phyloP scores from a whole-genome alignment of 1,140 invertebrate species.

The Heliconius eleuchia region DNA sequence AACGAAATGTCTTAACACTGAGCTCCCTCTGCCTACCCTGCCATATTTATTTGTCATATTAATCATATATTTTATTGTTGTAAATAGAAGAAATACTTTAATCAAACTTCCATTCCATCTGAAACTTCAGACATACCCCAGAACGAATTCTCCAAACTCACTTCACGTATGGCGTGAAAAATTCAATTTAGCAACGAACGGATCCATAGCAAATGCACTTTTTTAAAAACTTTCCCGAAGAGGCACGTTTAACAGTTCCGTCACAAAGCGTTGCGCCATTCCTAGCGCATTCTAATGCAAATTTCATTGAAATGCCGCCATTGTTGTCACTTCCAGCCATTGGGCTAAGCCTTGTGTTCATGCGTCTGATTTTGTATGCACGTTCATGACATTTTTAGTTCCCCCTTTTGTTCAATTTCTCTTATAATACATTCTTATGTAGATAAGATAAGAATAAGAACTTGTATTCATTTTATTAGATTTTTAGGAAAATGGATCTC shows the following conservation, averaged over 20 bases:
- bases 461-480: not conserved
- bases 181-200: conserved; percentile 9
- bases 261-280: conserved; percentile 39
- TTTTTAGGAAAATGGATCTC: not conserved
- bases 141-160: not conserved
- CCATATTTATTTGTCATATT: no score
- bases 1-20: no score
- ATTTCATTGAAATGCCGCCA: conserved; percentile 37
- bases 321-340: conserved; percentile 38
- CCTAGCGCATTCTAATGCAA: conserved; percentile 39
- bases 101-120: not conserved
- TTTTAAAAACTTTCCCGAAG: conserved; percentile 33
- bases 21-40: no score
- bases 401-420: not conserved
- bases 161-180: conserved; percentile 12
- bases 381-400: conserved; percentile 14
- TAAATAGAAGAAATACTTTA: not conserved
- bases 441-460: not conserved
- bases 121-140: not conserved
- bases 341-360: conserved; percentile 30
- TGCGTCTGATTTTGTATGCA: conserved; percentile 25
- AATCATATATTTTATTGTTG: no score
- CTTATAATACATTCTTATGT: conserved; percentile 4
- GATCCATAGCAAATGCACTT: conserved; percentile 23
- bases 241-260: conserved; percentile 34